Evolutionary conservation across 2,888 invertebrate species (phyloP), one percentile per base, ranked within the genome.

Genomic region (Lamellibrachia columna): DNA sequence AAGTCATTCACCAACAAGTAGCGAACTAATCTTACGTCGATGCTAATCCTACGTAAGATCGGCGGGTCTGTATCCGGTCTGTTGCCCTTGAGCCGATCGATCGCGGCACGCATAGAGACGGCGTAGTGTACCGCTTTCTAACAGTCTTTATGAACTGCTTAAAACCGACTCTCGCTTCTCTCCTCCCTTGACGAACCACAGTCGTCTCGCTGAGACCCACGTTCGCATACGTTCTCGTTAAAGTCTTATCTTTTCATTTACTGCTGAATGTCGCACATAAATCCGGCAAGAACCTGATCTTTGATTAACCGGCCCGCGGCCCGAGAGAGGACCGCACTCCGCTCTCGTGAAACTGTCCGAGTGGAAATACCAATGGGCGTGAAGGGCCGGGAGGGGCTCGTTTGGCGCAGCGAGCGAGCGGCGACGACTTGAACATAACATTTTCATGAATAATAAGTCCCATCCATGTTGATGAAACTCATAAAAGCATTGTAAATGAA

Each of bases 241-340:
- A 75, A 75, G 75, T 75, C 75, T 75, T 75, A 75, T 75, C 75
- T 75, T n/a, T 75, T 75, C 75, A 75, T 75, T 75, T 75, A 75
- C 75, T n/a, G 75, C 75, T 22, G 75, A 75, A 75, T 22, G 75
- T 75, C 15, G 75, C 75, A 22, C 22, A 75, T 75, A 75, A 75
- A 75, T 75, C 75, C 22, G 75, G 75, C 75, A 6, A n/a, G n/a
- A 22, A 75, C 75, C 15, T 75, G 75, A 75, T 75, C 75, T 75
- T 75, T 75, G 75, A 75, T 75, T n/a, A 75, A 75, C 75, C 75
- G 22, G 22, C 58, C 11, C 11, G 8, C 58, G 8, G 8, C 58
- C 58, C 58, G 11, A 22, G 75, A 6, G 75, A 11, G 75, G 75
- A 2, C 75, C 75, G 75, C 22, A n/a, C 6, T n/a, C 15, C 15